Evolutionary conservation across 1,140 invertebrate species (phyloP).

Genomic region (Leptopilina boulardi): DNA sequence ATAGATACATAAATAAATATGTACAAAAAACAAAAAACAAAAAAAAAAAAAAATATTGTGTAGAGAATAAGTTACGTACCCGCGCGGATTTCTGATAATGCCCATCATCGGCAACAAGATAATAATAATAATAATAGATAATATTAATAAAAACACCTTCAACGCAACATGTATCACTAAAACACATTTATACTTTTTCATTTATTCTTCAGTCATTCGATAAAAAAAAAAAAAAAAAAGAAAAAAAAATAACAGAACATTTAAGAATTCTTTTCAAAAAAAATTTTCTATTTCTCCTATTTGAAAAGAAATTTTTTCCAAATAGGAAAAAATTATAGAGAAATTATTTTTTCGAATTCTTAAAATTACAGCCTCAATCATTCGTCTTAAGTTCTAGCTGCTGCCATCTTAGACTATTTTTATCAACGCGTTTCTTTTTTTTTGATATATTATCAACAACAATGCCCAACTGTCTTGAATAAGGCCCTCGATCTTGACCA

Average conservation of each 20-base stretch:
- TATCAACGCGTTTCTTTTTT: conserved; percentile 32
- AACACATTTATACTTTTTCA: conserved; percentile 35
- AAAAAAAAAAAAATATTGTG: conserved; percentile 47
- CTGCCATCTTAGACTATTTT: conserved; percentile 29
- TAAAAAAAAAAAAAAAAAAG: conserved; percentile 38
- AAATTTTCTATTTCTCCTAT: too few relatives aligned
- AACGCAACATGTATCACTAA: conserved; percentile 55
- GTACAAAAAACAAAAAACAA: conserved; percentile 52
- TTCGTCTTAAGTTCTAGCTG: conserved; percentile 11
- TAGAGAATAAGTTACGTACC: conserved; percentile 69
- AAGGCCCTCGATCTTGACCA: conserved; percentile 67
- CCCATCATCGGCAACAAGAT: conserved; percentile 76
- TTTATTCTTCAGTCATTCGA: conserved; percentile 33
- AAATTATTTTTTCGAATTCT: too few relatives aligned
- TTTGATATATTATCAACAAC: conserved; percentile 72
- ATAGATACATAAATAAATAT: conserved; percentile 52
- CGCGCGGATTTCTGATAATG: conserved; percentile 72
- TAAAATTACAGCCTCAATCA: not conserved
- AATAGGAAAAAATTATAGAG: too few relatives aligned
- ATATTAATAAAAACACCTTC: conserved; percentile 68
- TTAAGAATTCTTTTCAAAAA: too few relatives aligned
- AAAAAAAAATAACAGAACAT: too few relatives aligned
- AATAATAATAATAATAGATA: conserved; percentile 72
- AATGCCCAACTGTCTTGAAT: conserved; percentile 76
- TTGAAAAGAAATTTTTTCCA: too few relatives aligned